Conservation (phyloP, 2,888 invertebrate genomes). For the Drosophila nr. perissopoda region DNA sequence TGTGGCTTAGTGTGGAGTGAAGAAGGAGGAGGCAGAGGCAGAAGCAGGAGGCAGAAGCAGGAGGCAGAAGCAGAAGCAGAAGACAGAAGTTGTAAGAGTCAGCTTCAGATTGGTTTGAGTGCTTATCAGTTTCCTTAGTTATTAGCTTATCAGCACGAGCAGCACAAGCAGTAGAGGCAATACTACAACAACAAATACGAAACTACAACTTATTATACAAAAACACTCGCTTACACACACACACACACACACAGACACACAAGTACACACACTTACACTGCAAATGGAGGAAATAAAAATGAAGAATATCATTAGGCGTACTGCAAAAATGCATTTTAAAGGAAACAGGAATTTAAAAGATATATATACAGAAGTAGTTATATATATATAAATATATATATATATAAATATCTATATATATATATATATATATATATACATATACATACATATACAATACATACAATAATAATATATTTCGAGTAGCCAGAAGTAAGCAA, state of each 20-base stretch:
- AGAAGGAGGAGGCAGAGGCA: neutral
- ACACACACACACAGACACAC: conserved; percentile 19
- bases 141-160: conserved; percentile 31
- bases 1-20: neutral
- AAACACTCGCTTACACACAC: conserved; percentile 21
- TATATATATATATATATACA: conserved; percentile 42
- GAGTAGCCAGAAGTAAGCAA: conserved; percentile 58
- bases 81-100: conserved; percentile 2
- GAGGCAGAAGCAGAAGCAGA: neutral
- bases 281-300: conserved; percentile 33
- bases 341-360: conserved; percentile 78
- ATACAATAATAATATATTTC: conserved; percentile 65
- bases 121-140: conserved; percentile 44
- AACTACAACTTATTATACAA: conserved; percentile 31
- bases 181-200: conserved; percentile 1
- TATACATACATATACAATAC: conserved; percentile 58
- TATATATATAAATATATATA: conserved; percentile 47
- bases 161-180: conserved; percentile 58
- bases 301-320: conserved; percentile 75
- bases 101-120: conserved; percentile 39
- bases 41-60: neutral
- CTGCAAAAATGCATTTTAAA: conserved; percentile 78
- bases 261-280: conserved; percentile 18
- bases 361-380: conserved; percentile 68
- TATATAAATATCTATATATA: conserved; percentile 39